These are phyloP conservation scores for Stigmatopora argus DNA, from an alignment of 2,113 vertebrate genomes.

Conservation along the genomic window DNA sequence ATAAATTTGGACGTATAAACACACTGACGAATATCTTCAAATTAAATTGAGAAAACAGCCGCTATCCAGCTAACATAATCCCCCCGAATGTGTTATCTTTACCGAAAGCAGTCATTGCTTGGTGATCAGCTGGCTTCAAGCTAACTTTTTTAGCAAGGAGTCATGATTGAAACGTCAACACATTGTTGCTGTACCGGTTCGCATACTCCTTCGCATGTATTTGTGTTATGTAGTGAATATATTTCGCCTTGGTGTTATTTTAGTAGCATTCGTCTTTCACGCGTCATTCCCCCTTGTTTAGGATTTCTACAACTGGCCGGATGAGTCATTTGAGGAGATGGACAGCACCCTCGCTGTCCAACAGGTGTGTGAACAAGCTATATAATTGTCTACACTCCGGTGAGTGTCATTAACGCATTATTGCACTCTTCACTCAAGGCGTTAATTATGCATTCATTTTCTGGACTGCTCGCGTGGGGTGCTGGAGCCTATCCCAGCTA, in stretches of 20 bases:
- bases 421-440: no score
- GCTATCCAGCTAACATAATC: background rate
- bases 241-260: background rate
- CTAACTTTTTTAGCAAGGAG: slow-evolving; percentile 10
- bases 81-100: background rate
- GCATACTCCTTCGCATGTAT: background rate
- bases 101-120: slow-evolving; percentile 37
- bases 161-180: background rate
- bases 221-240: background rate
- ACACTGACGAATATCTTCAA: accelerated
- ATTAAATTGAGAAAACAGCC: background rate
- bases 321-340: slow-evolving; percentile 99
- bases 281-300: slow-evolving; percentile 39
- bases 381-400: no score
- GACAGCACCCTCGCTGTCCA: slow-evolving; percentile 97
- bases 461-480: no score
- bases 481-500: no score
- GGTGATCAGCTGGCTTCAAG: background rate
- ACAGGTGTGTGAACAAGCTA: slow-evolving; percentile 73
- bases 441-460: no score
- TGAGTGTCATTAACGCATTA: no score
- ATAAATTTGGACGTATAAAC: accelerated
- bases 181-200: background rate
- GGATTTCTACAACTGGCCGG: slow-evolving; percentile 99
- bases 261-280: background rate